Percentiles rank a stretch among this genome's conserved stretches.
phyloP scores from a whole-genome alignment of 2,888 invertebrate species.

The Macrophya alboannulata region DNA sequence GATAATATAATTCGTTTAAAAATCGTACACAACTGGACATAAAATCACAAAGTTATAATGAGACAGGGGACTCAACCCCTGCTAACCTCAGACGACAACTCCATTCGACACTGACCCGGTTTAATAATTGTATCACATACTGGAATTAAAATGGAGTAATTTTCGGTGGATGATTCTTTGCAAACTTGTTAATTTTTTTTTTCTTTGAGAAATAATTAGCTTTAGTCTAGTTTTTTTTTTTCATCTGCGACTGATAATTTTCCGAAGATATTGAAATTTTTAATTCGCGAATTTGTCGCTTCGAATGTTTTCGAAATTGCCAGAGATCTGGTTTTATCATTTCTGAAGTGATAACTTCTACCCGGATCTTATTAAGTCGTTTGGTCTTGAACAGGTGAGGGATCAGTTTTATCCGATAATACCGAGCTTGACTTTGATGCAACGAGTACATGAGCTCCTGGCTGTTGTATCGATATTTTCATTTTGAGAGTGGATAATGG shows the following conservation, averaged over 20 bases:
- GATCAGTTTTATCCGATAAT: neutral
- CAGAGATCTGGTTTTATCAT: neutral
- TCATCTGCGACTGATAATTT: no score
- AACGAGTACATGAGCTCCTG: neutral
- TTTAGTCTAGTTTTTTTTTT: no score
- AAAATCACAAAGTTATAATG: neutral
- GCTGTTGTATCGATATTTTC: neutral
- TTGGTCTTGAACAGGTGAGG: no score
- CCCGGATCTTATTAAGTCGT: no score
- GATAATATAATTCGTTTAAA: neutral
- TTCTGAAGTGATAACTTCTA: neutral
- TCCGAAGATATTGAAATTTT: no score
- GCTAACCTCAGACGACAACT: neutral
- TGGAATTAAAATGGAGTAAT: neutral
- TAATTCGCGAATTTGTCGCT: no score
- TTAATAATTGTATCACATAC: neutral
- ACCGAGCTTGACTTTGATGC: neutral
- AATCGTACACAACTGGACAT: neutral
- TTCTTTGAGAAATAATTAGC: no score
- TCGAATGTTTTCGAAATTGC: neutral
- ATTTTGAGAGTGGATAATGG: neutral
- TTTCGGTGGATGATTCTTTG: neutral
- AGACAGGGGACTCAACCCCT: neutral
- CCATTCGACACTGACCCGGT: neutral
- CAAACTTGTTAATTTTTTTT: neutral